Evolutionary conservation across 1,140 invertebrate species (phyloP), one percentile per base, ranked within the genome.

Genomic region (Akabosia matsudoensis): DNA sequence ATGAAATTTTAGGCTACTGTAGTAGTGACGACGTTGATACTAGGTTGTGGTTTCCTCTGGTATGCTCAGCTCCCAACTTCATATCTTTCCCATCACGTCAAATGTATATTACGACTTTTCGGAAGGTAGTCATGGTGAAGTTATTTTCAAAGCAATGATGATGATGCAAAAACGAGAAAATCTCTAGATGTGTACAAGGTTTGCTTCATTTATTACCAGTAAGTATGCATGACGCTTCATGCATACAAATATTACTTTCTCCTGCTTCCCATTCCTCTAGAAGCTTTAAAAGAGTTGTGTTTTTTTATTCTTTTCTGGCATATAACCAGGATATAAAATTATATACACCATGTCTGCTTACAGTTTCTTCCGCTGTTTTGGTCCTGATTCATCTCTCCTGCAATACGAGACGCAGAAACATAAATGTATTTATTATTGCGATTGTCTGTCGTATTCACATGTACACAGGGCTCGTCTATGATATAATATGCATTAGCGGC

Each of bases 201-300:
- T 61, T 61, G 24, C 61, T 67, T 67, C 61, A 67, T 67, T 67
- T 67, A 67, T 67, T 67, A 67, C 54, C 10, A 28, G 61, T 67
- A 67, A 67, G 61, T 67, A 67, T 67, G 22, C n/a, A 30, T 2
- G 7, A 67, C 30, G 10, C 61, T 67, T 3, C 61, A 67, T 67
- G 61, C 61, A 67, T 30, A 67, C 61, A 67, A 67, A 67, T 4
- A 67, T 18, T 7, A 18, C 37, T 45, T 45, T 45, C 37, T 45
- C 37, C 37, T 45, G 7, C 37, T 45, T 45, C 18, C 18, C 7
- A 10, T 45, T 45, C 37, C 37, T 45, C 37, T 45, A 7, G 7
- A 45, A 18, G 7, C 37, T 45, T 45, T 45, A 45, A n/a, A n/a
- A n/a, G n/a, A n/a, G n/a, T n/a, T n/a, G n/a, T n/a, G n/a, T n/a